Evolutionary conservation across 2,888 invertebrate genomes (phyloP).

Genomic region (Andrena camellia): DNA sequence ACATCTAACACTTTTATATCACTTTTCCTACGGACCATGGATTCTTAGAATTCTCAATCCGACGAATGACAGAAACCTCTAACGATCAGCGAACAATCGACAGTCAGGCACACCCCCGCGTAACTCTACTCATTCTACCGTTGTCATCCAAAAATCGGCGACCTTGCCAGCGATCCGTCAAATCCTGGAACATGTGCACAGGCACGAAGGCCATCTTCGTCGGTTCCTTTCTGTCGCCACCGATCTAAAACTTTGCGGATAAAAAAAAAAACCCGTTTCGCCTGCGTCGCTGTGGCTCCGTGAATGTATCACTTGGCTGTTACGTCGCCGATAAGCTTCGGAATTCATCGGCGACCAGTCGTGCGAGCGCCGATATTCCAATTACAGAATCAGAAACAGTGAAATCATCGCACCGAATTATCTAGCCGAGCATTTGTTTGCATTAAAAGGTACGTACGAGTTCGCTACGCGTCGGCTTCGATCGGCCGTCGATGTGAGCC

Average conservation of each 20-base stretch:
- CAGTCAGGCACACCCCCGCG: constrained; percentile 13
- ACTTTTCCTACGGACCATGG: no score
- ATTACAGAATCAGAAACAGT: constrained; percentile 57
- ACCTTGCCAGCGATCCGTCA: constrained; percentile 47
- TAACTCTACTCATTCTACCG: constrained; percentile 35
- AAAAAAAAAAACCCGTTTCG: constrained; percentile 63
- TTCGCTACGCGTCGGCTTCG: constrained; percentile 15
- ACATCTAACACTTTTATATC: no score
- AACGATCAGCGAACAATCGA: constrained; percentile 6
- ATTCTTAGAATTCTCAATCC: no score
- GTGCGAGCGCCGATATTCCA: constrained; percentile 53
- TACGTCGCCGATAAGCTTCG: constrained; percentile 64
- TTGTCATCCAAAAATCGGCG: constrained; percentile 37
- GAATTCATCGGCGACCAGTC: constrained; percentile 38
- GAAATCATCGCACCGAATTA: constrained; percentile 51
- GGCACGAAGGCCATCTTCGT: constrained; percentile 18
- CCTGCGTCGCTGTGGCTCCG: constrained; percentile 28
- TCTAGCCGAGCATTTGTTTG: constrained; percentile 44
- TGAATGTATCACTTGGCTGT: constrained; percentile 63
- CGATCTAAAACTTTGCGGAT: constrained; percentile 50
- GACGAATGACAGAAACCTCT: no score
- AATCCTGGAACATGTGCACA: constrained; percentile 23
- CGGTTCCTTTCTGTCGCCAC: constrained; percentile 21
- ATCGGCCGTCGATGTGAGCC: background rate
- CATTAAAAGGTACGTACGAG: constrained; percentile 48